These are phyloP conservation scores for Tachypleus tridentatus DNA, from an alignment of 1,140 invertebrate species.

Conservation along the genomic window DNA sequence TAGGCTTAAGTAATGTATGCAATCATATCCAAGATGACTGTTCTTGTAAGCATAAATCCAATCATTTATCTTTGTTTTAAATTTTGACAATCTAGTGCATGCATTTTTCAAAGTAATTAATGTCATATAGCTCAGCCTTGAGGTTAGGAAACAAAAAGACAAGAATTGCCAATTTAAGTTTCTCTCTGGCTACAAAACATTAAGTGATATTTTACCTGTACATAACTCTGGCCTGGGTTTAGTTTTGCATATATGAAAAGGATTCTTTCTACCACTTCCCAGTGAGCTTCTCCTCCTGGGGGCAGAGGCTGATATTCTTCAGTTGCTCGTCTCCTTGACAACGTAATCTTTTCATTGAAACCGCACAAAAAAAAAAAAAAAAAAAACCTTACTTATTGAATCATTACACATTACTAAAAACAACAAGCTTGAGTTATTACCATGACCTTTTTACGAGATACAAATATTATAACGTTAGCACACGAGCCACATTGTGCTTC, in stretches of 20 bases:
- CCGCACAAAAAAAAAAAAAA: slow-evolving; percentile 19
- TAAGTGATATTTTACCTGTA: slow-evolving; percentile 10
- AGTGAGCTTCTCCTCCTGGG: slow-evolving; percentile 75
- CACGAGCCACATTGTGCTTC: too few relatives aligned
- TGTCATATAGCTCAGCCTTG: too few relatives aligned
- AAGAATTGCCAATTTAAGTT: too few relatives aligned
- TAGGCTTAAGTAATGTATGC: too few relatives aligned
- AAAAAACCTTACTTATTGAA: slow-evolving; percentile 24
- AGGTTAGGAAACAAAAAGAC: too few relatives aligned
- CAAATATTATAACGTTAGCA: background rate
- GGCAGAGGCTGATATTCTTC: slow-evolving; percentile 68
- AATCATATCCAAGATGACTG: too few relatives aligned
- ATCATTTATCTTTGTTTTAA: too few relatives aligned
- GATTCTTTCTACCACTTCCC: slow-evolving; percentile 93
- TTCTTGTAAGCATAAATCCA: too few relatives aligned
- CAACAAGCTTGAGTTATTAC: slow-evolving; percentile 2
- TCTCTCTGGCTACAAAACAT: too few relatives aligned
- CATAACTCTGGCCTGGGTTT: slow-evolving; percentile 94
- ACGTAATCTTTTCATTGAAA: slow-evolving; percentile 18
- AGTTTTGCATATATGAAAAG: slow-evolving; percentile 95
- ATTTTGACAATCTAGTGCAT: too few relatives aligned
- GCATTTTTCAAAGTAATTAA: too few relatives aligned
- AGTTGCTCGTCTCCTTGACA: slow-evolving; percentile 46
- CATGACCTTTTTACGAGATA: background rate
- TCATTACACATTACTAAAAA: slow-evolving; percentile 6